Conservation (phyloP, 2,888 invertebrate genomes). For the Cosmia trapezina region DNA sequence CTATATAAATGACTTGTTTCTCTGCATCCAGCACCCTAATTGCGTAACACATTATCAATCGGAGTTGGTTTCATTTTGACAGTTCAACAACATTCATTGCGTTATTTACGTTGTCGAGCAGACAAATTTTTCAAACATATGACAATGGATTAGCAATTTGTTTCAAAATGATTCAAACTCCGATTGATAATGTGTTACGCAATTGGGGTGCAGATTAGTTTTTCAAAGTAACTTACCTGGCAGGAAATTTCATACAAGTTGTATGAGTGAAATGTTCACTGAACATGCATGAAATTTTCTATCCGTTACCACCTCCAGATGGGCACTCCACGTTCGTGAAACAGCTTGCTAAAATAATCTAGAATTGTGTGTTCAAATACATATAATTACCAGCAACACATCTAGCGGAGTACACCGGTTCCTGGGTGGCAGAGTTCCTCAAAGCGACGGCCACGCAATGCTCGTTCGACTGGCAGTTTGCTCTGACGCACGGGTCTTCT, state of each 20-base stretch:
- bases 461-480: slow-evolving; percentile 91
- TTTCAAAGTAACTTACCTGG: neutral
- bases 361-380: neutral
- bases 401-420: slow-evolving; percentile 81
- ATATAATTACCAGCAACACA: slow-evolving; percentile 60
- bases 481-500: slow-evolving; percentile 93
- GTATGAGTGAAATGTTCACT: neutral
- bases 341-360: neutral
- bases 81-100: too few relatives aligned
- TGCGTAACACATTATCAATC: too few relatives aligned
- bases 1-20: neutral
- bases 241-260: too few relatives aligned
- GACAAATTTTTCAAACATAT: too few relatives aligned
- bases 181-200: too few relatives aligned
- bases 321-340: neutral
- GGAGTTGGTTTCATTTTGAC: too few relatives aligned
- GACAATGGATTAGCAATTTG: too few relatives aligned
- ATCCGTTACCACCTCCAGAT: neutral
- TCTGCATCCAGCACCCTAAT: too few relatives aligned
- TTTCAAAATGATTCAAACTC: too few relatives aligned
- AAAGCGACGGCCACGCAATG: slow-evolving; percentile 92
- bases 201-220: too few relatives aligned
- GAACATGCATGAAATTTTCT: neutral
- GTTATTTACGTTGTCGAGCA: too few relatives aligned
- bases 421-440: slow-evolving; percentile 74